phyloP scores from a whole-genome alignment of 1,140 invertebrate species.

The Pseudoatta argentina region DNA sequence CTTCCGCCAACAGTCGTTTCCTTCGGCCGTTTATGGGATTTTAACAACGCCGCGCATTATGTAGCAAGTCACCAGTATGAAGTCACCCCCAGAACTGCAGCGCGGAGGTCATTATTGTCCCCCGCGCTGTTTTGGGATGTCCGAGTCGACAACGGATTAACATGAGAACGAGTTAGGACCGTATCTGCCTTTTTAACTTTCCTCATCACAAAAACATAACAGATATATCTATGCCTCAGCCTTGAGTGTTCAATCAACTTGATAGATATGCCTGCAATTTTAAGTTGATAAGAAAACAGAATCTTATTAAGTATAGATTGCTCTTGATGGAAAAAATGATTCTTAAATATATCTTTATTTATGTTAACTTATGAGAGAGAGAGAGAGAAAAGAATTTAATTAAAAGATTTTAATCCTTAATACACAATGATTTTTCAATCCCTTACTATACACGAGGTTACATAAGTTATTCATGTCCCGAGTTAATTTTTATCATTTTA shows the following conservation, averaged over 20 bases:
- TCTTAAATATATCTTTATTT: not conserved
- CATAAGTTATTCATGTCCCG: no score
- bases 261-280: conserved; percentile 1
- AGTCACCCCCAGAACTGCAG: conserved; percentile 47
- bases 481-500: no score
- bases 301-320: not conserved
- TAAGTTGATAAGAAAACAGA: not conserved
- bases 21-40: conserved; percentile 77
- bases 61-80: conserved; percentile 46
- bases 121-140: conserved; percentile 34
- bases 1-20: conserved; percentile 69
- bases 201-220: conserved; percentile 1
- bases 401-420: no score
- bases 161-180: conserved; percentile 46
- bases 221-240: conserved; percentile 7
- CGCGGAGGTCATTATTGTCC: conserved; percentile 58
- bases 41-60: conserved; percentile 76
- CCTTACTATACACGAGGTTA: no score
- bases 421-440: no score
- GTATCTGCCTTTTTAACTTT: conserved; percentile 27
- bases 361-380: not conserved
- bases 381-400: not conserved
- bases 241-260: conserved; percentile 34
- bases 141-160: conserved; percentile 47
- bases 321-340: not conserved